Base-by-base conservation (phyloP, 2,888 invertebrate genomes). In the Dusona sp. region DNA sequence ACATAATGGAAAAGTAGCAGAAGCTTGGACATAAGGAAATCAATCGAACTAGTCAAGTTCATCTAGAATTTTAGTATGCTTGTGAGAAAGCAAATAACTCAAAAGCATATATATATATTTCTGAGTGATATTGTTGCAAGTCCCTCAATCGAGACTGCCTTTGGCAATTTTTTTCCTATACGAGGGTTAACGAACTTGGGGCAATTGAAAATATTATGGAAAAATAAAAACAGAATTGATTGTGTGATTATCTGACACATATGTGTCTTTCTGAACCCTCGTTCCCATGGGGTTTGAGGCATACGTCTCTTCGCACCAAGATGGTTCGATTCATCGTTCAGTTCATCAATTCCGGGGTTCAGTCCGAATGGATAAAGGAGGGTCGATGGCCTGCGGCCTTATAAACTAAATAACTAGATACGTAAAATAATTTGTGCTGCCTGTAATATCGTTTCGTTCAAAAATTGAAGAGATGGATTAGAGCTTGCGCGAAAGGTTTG, bases 261-360 rank as follows among this genome's bases (percentile, higher is more conserved):
- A 38, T 25, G 36, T 73, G 16, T 42, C 29, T 42, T 42, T 61
- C 19, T 42, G 36, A 33, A 61, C 25, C 42, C 25, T 22, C 54
- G 25, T 33, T 3, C 42, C 64, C 65, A 38, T 22, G 8, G 38
- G 48, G 48, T n/a, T 51, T 22, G 8, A 48, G 48, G 48, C 48
- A 7, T 19, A 77, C 61, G 29, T 73, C 29, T 19, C 42, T 64
- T 45, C 38, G 13, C 64, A 51, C 29, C 42, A 11, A 65, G 25
- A 83, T 54, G 70, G 83, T 79, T 78, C 73, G 78, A 83, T 83
- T 73, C 72, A 73, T 78, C 78, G 73, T 73, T 54, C 22, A 54
- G 54, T 78, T 82, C 74, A 82, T 75, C 45, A 68, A 79, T 73
- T 45, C 67, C 42, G 3, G 51, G 33, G 42, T 22, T 64, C 19